Evolutionary conservation across 2,113 vertebrate genomes (phyloP).

Genomic region (Aphelocoma coerulescens): DNA sequence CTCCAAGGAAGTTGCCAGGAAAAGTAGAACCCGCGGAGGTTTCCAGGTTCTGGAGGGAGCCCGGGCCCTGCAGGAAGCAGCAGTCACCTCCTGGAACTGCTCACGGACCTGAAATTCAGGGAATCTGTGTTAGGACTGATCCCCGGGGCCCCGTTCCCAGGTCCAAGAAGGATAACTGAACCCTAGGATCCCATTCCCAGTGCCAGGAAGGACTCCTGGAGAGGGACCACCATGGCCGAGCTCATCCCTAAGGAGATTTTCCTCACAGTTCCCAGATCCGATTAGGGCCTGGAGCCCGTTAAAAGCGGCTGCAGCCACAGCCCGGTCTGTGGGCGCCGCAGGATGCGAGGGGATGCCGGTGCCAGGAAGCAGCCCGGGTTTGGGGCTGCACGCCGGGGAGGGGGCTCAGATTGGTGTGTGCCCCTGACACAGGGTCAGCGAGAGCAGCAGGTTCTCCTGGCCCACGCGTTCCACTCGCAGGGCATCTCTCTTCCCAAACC

Average conservation of each 20-base stretch:
- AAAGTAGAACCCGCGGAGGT: not conserved
- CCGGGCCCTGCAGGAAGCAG: too few species aligned
- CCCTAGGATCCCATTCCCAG: not conserved
- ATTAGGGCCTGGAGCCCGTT: not conserved
- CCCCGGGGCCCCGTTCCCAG: not conserved
- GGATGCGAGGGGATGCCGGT: rapidly evolving
- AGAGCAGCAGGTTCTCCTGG: not conserved
- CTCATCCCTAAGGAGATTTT: not conserved
- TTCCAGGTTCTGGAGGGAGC: not conserved
- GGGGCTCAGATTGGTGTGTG: not conserved
- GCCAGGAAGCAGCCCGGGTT: not conserved
- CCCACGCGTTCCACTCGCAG: rapidly evolving
- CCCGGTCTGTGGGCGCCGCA: not conserved
- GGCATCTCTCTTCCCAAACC: too few species aligned
- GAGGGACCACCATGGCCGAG: rapidly evolving
- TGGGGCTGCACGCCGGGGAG: rapidly evolving
- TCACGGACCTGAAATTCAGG: too few species aligned
- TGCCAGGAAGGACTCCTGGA: not conserved
- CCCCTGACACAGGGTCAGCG: rapidly evolving
- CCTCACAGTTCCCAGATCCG: not conserved
- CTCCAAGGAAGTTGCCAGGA: not conserved
- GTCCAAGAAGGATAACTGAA: not conserved
- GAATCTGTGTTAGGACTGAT: not conserved
- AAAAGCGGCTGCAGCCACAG: not conserved
- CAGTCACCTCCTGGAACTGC: not conserved